Percentiles rank a stretch among this genome's conserved stretches.
phyloP scores from a whole-genome alignment of 2,888 invertebrate genomes.

The Xylota sylvarum region DNA sequence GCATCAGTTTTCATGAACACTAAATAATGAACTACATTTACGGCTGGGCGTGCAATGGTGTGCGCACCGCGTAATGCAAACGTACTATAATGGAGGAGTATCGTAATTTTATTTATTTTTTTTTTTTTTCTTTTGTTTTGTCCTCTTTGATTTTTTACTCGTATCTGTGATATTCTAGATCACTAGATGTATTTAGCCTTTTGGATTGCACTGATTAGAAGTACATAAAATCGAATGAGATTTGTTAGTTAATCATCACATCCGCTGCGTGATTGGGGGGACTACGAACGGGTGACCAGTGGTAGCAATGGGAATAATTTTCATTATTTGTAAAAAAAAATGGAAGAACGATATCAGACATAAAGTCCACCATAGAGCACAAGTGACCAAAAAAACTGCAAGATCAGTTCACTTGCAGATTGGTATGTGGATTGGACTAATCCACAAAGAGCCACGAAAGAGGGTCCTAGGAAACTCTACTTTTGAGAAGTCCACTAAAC shows the following conservation, averaged over 20 bases:
- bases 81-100: constrained; percentile 55
- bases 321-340: too few species aligned
- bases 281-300: too few species aligned
- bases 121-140: neutral
- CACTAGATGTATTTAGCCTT: constrained; percentile 36
- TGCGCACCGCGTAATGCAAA: constrained; percentile 13
- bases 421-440: too few species aligned
- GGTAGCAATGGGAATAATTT: too few species aligned
- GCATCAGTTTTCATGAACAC: constrained; percentile 77
- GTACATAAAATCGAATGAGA: constrained; percentile 2
- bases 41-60: constrained; percentile 30
- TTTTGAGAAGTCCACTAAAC: too few species aligned
- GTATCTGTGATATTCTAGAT: constrained; percentile 36
- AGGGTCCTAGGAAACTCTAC: too few species aligned
- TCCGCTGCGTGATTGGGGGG: too few species aligned
- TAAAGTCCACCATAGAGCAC: too few species aligned
- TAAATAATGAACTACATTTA: constrained; percentile 74
- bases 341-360: too few species aligned
- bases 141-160: constrained; percentile 11
- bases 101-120: constrained; percentile 9
- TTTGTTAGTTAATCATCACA: neutral
- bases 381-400: too few species aligned
- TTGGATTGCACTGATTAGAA: constrained; percentile 51
- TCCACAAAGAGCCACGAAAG: too few species aligned
- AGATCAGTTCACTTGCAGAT: too few species aligned